Evolutionary conservation across 2,113 vertebrate genomes (phyloP), one percentile per base, ranked within the genome.

Genomic region (Crotalus tigris): DNA sequence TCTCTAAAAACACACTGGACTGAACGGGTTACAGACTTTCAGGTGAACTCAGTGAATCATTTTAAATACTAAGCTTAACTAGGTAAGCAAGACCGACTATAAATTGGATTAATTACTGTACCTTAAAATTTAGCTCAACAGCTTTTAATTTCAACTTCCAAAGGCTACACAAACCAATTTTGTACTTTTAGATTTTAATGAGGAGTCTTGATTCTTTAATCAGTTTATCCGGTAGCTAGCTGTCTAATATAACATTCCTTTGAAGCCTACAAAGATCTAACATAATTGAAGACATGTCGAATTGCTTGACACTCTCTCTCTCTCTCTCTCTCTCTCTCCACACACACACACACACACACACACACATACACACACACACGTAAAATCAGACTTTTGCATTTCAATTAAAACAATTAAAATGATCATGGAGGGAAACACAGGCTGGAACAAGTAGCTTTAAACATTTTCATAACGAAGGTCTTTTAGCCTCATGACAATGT

Each of bases 391-490:
- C 97, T 97, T 98, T 97, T 95, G 97, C 98, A 98, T 98, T 97
- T 98, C 98, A 98, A 98, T 98, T 98, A 98, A 98, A 97, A 97
- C 98, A 98, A 98, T 98, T 98, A 98, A 98, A 98, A 97, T 97
- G 98, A 98, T 98, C 98, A 98, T 97, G 98, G 98, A 97, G 96
- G 94, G 95, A 92, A 96, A 95, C 94, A 96, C 97, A 96, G 94
- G 94, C 96, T 46, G 96, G 97, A 98, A 97, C 98, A 98, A 97
- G 98, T 98, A 98, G 97, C 95, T 97, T 98, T 97, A 98, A 92
- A 94, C 91, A 49, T 93, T n/a, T 93, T 92, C 59, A 54, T 92
- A 94, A 93, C 90, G 93, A 61, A 93, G 92, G 90, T 95, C 93
- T 95, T 95, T 90, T 93, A 92, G 85, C 0, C 0, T 87, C 90